Evolutionary conservation across 1,140 invertebrate genomes (phyloP).

Genomic region (Marisa cornuarietis): DNA sequence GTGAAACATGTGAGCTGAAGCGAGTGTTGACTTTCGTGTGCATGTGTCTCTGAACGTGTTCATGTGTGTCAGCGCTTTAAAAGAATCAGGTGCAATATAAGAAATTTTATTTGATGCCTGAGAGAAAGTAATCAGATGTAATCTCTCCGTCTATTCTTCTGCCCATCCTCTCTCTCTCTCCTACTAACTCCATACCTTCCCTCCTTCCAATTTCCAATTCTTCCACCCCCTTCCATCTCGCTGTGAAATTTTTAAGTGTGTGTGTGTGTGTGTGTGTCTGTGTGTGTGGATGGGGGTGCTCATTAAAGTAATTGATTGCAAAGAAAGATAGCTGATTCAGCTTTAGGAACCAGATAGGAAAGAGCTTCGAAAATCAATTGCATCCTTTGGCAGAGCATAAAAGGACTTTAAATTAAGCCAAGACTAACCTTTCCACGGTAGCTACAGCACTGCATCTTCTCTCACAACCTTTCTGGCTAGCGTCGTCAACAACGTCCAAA

Average conservation of each 20-base stretch:
- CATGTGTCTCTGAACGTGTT: not conserved
- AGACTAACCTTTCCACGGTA: too few relatives aligned
- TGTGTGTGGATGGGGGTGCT: not conserved
- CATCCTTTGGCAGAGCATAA: not conserved
- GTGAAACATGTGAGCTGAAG: not conserved
- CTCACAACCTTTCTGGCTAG: too few relatives aligned
- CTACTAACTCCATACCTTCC: not conserved
- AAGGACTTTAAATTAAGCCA: too few relatives aligned
- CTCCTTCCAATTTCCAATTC: not conserved
- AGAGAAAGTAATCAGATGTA: not conserved
- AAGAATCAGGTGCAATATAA: not conserved
- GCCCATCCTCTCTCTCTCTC: slow-evolving; percentile 2
- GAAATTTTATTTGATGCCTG: too few relatives aligned
- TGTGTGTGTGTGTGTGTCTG: slow-evolving; percentile 4
- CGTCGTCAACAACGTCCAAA: too few relatives aligned
- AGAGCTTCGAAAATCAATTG: not conserved
- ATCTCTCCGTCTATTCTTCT: slow-evolving; percentile 4
- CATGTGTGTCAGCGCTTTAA: not conserved
- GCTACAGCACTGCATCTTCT: too few relatives aligned
- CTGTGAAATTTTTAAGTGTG: not conserved
- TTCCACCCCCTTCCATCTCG: not conserved
- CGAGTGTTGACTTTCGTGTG: not conserved
- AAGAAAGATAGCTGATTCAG: not conserved
- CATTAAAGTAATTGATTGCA: not conserved
- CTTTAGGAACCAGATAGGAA: not conserved